A percentile compares a stretch with the other conserved stretches of the same genome.
Conservation (phyloP, 2,888 invertebrate species). For the Ecliptopera silaceata region DNA sequence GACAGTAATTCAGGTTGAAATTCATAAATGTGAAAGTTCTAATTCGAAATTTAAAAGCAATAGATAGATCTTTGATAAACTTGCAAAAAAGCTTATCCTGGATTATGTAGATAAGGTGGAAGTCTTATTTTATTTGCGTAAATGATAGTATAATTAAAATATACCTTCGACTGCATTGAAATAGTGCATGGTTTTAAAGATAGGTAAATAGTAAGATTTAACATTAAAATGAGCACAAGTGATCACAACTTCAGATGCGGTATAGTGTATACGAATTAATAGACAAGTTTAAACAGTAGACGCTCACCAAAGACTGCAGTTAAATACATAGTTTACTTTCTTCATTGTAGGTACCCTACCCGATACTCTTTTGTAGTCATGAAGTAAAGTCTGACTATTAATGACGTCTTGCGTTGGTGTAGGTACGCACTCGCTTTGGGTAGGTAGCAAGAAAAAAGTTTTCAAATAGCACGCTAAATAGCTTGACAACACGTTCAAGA, state of each 20-base stretch:
- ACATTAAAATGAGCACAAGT: conserved; percentile 11
- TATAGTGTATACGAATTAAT: conserved; percentile 4
- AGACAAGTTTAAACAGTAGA: too few species aligned
- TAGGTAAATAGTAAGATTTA: not conserved
- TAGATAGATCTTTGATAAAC: not conserved
- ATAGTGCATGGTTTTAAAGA: not conserved
- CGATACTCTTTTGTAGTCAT: too few species aligned
- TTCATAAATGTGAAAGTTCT: not conserved
- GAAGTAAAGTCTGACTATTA: too few species aligned
- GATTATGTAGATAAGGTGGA: too few species aligned
- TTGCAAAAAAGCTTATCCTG: not conserved
- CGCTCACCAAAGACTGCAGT: too few species aligned
- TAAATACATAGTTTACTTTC: too few species aligned
- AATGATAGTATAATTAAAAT: not conserved
- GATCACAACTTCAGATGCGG: not conserved
- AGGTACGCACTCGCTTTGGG: not conserved
- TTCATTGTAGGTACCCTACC: too few species aligned
- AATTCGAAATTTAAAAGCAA: not conserved
- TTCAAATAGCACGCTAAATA: conserved; percentile 18
- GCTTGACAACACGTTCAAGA: conserved; percentile 26
- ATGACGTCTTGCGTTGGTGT: too few species aligned
- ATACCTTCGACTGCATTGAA: not conserved
- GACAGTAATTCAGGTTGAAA: not conserved
- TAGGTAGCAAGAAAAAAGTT: conserved; percentile 9
- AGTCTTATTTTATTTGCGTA: not conserved